Base-by-base conservation (phyloP, 2,888 invertebrate species). In the Agrenia bidenticulata region DNA sequence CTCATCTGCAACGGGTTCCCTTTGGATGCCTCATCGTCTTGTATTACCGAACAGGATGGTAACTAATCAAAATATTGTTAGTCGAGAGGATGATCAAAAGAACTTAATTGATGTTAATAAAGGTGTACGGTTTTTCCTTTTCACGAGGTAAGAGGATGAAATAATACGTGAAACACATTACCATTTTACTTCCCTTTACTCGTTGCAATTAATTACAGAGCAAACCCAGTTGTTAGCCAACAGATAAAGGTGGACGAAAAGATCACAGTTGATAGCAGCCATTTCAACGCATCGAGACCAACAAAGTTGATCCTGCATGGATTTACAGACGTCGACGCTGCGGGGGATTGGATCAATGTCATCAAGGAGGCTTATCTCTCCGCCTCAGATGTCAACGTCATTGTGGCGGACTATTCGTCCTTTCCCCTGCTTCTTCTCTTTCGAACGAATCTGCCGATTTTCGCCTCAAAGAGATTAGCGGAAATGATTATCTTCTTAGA, bases 251-350 rank as follows among this genome's bases (percentile, higher is more conserved):
- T 62, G 9, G 21, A 68, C 11, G 57, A 67, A 26, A 23, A 37
- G 7, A 37, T 57, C 13, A 45, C 61, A 1, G 9, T 73, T 2
- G 24, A 64, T 1, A 21, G 55, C 5, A 68, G 65, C 53, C 66
- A 67, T 27, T 75, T 72, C 63, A 39, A 59, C 4, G n/a, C 51
- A 1, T 58, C 61, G 15, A 63, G 57, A 23, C 64, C 65, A 27
- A 73, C 75, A 13, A 75, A 73, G 60, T n/a, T 75, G 15, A 67
- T 75, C 37, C 58, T 75, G 27, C 73, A 75, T 56, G 75, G 75
- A 9, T 73, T 72, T 53, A 70, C 69, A 7, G 75, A 75, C 32
- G 64, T 67, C 2, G 72, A 65, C 11, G 64, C 58, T 9, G 24
- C 70, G 9, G 73, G 73, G 5, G 75, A 73, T 32, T 75, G 75